phyloP scores from a whole-genome alignment of 2,888 invertebrate genomes.

The Linyphia triangularis region DNA sequence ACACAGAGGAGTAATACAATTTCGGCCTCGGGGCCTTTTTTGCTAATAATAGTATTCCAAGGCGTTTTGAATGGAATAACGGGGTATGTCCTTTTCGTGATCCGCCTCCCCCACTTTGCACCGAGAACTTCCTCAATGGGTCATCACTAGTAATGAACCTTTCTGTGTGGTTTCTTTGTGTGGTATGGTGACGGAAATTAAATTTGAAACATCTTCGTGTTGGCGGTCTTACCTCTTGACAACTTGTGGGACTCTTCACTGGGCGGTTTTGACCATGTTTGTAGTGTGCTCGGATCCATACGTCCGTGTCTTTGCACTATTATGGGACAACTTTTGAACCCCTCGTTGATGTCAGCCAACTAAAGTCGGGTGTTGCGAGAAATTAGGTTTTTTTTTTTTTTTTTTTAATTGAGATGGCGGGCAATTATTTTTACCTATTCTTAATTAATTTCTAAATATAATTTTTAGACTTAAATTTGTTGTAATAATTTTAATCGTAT shows the following conservation, averaged over 20 bases:
- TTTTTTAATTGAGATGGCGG: too few relatives aligned
- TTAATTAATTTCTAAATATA: too few relatives aligned
- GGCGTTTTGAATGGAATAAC: conserved; percentile 26
- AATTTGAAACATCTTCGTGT: conserved; percentile 3
- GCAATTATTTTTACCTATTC: too few relatives aligned
- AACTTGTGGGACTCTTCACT: not conserved
- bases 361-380: too few relatives aligned
- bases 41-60: conserved; percentile 63
- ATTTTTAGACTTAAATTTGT: too few relatives aligned
- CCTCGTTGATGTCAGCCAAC: too few relatives aligned
- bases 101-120: conserved; percentile 53
- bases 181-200: conserved; percentile 24
- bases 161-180: not conserved
- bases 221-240: not conserved
- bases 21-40: not conserved
- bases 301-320: too few relatives aligned
- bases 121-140: conserved; percentile 56
- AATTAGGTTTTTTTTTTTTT: too few relatives aligned
- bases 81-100: conserved; percentile 56
- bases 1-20: not conserved
- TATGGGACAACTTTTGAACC: too few relatives aligned
- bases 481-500: too few relatives aligned
- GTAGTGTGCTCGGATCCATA: too few relatives aligned
- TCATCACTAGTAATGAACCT: conserved; percentile 23
- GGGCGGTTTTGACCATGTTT: not conserved